Base-by-base conservation (phyloP, 2,888 invertebrate species). In the Heteropelma amictum region DNA sequence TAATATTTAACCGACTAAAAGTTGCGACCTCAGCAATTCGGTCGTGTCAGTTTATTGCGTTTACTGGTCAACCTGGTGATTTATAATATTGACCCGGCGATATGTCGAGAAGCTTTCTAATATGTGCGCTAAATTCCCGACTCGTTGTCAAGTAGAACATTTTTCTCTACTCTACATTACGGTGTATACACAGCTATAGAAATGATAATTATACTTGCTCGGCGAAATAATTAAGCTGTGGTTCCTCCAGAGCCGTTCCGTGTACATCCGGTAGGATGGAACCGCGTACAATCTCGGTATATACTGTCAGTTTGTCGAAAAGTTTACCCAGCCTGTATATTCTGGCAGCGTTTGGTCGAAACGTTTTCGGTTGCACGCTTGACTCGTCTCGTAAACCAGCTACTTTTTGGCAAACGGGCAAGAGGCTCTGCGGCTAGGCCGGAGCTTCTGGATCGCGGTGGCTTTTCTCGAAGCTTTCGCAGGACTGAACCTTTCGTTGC, bases 311-410 rank as follows among this genome's bases (percentile, higher is more conserved):
- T 51, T 54, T 65, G 33, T 42, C 53, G 53, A 56, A 65, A 54
- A 65, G 54, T 65, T 65, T 54, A 7, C 33, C 3, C 8, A 26
- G 21, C 28, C 49, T 63, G 65, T 53, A 65, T 14, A 35, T 56
- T 45, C 33, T 21, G 38, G 67, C 47, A 68, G 47, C 69, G 76
- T 68, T 79, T 77, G 75, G 73, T 19, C 76, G 73, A 73, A 77
- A 77, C 77, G 72, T 76, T 75, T 80, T 79, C 70, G 77, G 71
- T 74, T 77, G 60, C 47, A 58, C 63, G 69, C 77, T 72, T 30
- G 71, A 75, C 71, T 75, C 71, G 75, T 75, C 75, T 56, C 61
- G 63, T 75, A 71, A 75, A 71, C 71, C 26, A 58, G 47, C 71
- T 67, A 75, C 75, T 75, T 75, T 75, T 67, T 75, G 75, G 75